Percentiles rank a stretch among this genome's conserved stretches.
Conservation (phyloP, 2,113 vertebrate genomes). For the Corythornis madagascariensis region DNA sequence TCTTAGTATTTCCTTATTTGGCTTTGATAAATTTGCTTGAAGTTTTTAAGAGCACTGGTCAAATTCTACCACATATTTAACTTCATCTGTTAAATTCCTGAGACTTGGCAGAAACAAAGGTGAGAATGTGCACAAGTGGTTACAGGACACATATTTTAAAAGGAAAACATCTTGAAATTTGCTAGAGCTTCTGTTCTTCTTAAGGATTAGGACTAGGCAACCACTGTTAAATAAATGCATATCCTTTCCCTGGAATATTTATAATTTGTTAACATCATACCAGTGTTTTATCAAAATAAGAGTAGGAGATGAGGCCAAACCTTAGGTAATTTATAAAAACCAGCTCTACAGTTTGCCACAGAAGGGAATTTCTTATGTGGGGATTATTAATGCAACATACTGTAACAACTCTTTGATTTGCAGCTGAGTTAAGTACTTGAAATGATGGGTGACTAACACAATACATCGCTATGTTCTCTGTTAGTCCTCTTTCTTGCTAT, state of each 20-base stretch:
- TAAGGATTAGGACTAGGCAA: not conserved
- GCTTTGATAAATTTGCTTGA: not conserved
- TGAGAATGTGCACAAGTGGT: not conserved
- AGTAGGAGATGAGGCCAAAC: not conserved
- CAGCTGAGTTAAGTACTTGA: not conserved
- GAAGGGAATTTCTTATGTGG: not conserved
- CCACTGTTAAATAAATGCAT: not conserved
- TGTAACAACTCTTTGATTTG: slow-evolving; percentile 5
- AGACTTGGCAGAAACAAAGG: not conserved
- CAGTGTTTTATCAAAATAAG: not conserved
- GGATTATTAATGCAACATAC: not conserved
- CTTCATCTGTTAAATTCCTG: not conserved
- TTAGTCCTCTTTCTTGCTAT: not conserved
- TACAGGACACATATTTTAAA: not conserved
- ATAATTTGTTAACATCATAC: not conserved
- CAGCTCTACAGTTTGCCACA: not conserved
- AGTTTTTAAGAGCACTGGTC: not conserved
- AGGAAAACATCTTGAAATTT: not conserved
- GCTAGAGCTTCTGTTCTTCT: not conserved
- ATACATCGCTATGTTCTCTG: not conserved
- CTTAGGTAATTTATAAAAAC: not conserved
- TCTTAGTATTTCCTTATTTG: slow-evolving; percentile 4
- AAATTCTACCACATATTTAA: not conserved
- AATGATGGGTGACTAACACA: not conserved
- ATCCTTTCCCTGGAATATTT: not conserved